phyloP scores from a whole-genome alignment of 2,888 invertebrate genomes.

The Lepidocyrtoides sp. region DNA sequence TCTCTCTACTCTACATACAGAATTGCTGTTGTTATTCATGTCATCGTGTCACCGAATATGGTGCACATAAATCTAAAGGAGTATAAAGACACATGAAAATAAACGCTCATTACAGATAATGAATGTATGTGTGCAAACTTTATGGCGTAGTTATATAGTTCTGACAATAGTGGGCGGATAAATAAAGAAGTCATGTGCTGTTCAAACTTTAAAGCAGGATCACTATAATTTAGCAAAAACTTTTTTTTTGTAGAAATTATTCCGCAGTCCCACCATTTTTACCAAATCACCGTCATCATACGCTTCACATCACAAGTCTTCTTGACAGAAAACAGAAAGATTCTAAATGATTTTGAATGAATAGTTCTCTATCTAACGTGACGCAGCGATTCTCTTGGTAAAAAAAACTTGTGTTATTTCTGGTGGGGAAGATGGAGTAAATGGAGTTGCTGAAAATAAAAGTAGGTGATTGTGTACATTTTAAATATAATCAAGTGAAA shows the following conservation, averaged over 20 bases:
- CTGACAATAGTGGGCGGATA: constrained; percentile 40
- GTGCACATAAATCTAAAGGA: constrained; percentile 30
- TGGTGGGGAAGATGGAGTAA: neutral
- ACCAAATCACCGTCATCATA: too few relatives aligned
- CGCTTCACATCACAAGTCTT: too few relatives aligned
- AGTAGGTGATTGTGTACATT: constrained; percentile 38
- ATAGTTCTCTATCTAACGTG: too few relatives aligned
- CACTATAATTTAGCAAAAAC: neutral
- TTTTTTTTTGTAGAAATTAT: neutral
- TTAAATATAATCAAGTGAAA: constrained; percentile 52
- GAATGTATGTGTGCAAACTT: neutral
- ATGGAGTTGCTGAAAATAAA: neutral
- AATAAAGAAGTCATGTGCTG: neutral
- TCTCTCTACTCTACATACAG: neutral
- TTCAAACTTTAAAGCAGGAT: neutral
- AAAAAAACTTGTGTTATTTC: neutral
- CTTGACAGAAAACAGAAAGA: too few relatives aligned
- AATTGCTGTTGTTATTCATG: constrained; percentile 13
- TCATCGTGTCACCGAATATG: constrained; percentile 54
- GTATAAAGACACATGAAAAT: constrained; percentile 21
- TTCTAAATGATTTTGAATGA: too few relatives aligned
- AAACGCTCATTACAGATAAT: constrained; percentile 37
- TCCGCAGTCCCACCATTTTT: too few relatives aligned
- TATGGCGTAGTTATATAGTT: neutral
- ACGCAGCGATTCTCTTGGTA: too few relatives aligned